A percentile compares a stretch with the other conserved stretches of the same genome.
These are phyloP conservation scores for Hipposideros larvatus DNA, from an alignment of 2,797 vertebrate genomes.

Conservation along the genomic window DNA sequence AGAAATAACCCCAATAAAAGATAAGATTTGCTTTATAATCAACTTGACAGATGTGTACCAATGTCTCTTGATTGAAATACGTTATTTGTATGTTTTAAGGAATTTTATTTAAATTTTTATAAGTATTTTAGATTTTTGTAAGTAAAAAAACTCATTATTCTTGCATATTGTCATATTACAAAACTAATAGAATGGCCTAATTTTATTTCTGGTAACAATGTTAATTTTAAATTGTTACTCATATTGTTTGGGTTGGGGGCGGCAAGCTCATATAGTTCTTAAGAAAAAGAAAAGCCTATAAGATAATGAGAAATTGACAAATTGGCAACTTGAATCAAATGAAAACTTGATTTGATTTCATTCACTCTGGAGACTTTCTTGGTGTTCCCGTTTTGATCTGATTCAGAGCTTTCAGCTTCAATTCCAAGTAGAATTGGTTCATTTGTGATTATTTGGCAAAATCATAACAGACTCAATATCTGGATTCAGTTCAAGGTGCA, in stretches of 20 bases:
- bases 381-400: neutral
- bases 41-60: neutral
- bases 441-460: constrained; percentile 59
- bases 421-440: constrained; percentile 24
- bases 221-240: constrained; percentile 4
- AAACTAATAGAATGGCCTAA: neutral
- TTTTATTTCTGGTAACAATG: constrained; percentile 9
- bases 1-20: neutral
- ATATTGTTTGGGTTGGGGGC: neutral
- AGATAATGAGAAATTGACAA: neutral
- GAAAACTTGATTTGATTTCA: constrained; percentile 44
- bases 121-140: neutral
- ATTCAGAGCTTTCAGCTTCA: constrained; percentile 15
- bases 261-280: neutral
- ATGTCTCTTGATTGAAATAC: neutral
- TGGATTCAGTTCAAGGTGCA: neutral
- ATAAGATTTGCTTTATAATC: neutral
- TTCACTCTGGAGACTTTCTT: constrained; percentile 39
- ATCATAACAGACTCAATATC: neutral
- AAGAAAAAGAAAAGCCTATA: neutral
- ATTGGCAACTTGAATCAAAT: neutral
- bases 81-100: neutral
- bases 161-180: constrained; percentile 13
- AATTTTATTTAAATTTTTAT: constrained; percentile 31
- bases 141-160: neutral